Evolutionary conservation across 1,140 invertebrate species (phyloP).

Genomic region (Heliconius nattereri): DNA sequence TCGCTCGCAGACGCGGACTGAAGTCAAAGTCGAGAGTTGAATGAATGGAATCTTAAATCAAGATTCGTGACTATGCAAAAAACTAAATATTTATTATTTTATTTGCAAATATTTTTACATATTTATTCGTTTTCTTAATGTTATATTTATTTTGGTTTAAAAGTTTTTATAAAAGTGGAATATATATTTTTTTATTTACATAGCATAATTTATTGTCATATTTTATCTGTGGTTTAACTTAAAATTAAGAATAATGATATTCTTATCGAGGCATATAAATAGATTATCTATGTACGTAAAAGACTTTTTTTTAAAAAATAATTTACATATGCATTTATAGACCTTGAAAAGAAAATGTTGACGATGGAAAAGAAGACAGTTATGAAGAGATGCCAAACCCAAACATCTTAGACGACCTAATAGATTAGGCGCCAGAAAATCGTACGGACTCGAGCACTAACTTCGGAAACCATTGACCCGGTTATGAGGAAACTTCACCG

Average conservation of each 20-base stretch:
- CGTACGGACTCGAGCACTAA: slow-evolving; percentile 14
- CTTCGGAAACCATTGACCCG: slow-evolving; percentile 16
- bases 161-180: neutral
- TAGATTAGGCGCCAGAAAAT: slow-evolving; percentile 19
- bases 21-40: slow-evolving; percentile 7
- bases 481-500: slow-evolving; percentile 20
- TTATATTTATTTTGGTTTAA: neutral
- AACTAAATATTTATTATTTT: neutral
- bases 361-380: slow-evolving; percentile 4
- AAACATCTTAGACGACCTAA: slow-evolving; percentile 21
- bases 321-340: neutral
- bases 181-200: neutral
- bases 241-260: neutral
- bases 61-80: slow-evolving; percentile 21
- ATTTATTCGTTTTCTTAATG: neutral
- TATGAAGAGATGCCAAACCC: slow-evolving; percentile 22
- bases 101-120: neutral
- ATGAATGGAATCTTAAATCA: slow-evolving; percentile 32
- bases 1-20: slow-evolving; percentile 57
- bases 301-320: neutral
- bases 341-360: slow-evolving; percentile 12
- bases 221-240: neutral
- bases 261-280: no score
- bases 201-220: neutral
- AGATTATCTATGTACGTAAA: neutral